Base-by-base conservation (phyloP, 2,797 vertebrate species). In the Aldrovandia affinis region DNA sequence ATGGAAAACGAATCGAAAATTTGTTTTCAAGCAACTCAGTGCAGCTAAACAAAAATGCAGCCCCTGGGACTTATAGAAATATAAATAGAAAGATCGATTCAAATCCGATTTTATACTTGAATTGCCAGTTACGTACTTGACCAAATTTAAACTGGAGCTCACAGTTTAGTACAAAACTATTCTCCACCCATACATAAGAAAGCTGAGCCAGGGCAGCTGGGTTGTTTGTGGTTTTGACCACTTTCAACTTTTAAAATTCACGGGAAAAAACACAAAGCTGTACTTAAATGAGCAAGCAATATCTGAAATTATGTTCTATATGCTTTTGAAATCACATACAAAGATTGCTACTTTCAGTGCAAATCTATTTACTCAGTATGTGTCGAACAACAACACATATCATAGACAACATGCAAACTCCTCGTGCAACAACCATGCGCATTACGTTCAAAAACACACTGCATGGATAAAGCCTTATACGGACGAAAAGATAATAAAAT, bases 391-490 rank as follows among this genome's bases (percentile, higher is more conserved):
- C 83, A 63, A 80, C 33, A 88, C 83, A 84, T 68, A 42, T 36
- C 63, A 63, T 20, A 83, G 39, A 50, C 33, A 22, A 47, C 89
- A 90, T 87, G 88, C 89, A 87, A 28, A 81, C 75, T 83, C 70
- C 44, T 81, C 86, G 83, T 89, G 88, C 88, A 90, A 83, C 55
- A 78, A 83, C 20, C 83, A 83, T 84, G 84, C 84, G 79, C 57
- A 78, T 84, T 81, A 84, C 42, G 59, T 78, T 80, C 85, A 52
- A 83, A 78, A 81, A 80, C 36, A 47, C 14, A 63, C 70, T 65
- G 44, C 80, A 81, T 39, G 36, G 30, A 61, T 55, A 81, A 22
- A 47, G 14, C 50, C 36, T 20, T 57, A 1, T 65, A 10, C 8
- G 30, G 78, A 28, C 7, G 50, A 2, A 25, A 52, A 54, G 20